Conservation (phyloP, 2,797 vertebrate species). For the Carduelis carduelis region DNA sequence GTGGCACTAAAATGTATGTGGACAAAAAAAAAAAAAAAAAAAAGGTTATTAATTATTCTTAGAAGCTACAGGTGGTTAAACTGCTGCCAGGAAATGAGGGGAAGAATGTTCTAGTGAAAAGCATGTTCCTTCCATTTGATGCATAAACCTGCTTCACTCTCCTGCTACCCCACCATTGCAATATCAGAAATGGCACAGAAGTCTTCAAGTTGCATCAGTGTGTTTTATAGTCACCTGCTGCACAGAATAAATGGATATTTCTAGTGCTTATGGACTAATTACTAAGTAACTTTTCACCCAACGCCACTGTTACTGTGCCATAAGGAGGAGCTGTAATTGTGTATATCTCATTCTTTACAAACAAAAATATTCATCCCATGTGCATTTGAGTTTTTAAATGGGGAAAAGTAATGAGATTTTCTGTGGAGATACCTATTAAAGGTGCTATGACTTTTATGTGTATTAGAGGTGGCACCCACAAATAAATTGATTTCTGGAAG, state of each 20-base stretch:
- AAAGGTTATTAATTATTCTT: background rate
- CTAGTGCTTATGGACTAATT: background rate
- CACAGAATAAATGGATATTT: background rate
- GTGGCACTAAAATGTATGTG: background rate
- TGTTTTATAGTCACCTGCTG: background rate
- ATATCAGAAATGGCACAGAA: background rate
- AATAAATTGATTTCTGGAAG: background rate
- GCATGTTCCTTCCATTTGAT: background rate
- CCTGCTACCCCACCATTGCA: background rate
- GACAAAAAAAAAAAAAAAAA: background rate
- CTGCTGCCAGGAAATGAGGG: background rate
- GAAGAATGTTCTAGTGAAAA: background rate
- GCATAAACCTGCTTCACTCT: background rate
- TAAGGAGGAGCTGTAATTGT: background rate
- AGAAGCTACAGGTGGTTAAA: background rate
- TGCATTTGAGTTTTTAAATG: background rate
- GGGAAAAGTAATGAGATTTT: background rate
- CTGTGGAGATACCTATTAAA: background rate
- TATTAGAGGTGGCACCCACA: background rate
- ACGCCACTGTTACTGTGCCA: rapidly evolving
- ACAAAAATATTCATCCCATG: rapidly evolving
- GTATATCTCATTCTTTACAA: background rate
- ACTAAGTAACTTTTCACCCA: background rate
- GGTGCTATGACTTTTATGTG: background rate
- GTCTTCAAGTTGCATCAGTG: background rate